A percentile compares a stretch with the other conserved stretches of the same genome.
Conservation (phyloP, 1,140 invertebrate species). For the Diachasma alloeum region DNA sequence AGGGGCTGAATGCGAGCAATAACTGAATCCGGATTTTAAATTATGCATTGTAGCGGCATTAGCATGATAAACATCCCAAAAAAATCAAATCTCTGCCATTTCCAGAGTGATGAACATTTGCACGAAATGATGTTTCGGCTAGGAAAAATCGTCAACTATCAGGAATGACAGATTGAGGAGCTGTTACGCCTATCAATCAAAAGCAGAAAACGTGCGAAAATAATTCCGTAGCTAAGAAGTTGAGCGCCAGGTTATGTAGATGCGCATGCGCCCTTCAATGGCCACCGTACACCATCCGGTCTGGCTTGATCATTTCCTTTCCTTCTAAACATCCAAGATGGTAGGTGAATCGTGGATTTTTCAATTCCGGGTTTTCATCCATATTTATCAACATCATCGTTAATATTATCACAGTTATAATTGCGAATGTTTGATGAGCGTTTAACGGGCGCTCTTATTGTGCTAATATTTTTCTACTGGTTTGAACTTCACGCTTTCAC, state of each 20-base stretch:
- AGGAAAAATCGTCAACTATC: conserved; percentile 5
- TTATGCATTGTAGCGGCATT: not conserved
- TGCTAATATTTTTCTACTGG: not conserved
- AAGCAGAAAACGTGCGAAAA: not conserved
- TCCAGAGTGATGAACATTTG: not conserved
- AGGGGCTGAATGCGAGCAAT: not conserved
- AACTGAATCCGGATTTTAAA: not conserved
- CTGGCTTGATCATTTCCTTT: conserved; percentile 28
- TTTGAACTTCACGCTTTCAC: not conserved
- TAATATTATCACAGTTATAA: not conserved
- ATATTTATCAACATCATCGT: conserved; percentile 29
- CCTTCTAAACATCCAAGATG: conserved; percentile 48
- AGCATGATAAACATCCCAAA: not conserved
- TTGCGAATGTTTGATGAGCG: not conserved
- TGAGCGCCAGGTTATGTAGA: conserved; percentile 11
- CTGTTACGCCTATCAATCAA: not conserved
- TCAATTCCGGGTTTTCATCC: conserved; percentile 30
- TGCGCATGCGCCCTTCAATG: conserved; percentile 28
- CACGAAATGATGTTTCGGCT: not conserved
- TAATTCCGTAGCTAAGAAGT: not conserved
- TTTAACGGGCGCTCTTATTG: not conserved
- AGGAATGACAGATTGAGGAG: not conserved
- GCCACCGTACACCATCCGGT: not conserved
- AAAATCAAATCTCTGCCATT: not conserved
- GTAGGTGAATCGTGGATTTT: conserved; percentile 42